These are phyloP conservation scores for Harlomillsia oculata DNA, from an alignment of 1,140 invertebrate species.

Conservation along the genomic window DNA sequence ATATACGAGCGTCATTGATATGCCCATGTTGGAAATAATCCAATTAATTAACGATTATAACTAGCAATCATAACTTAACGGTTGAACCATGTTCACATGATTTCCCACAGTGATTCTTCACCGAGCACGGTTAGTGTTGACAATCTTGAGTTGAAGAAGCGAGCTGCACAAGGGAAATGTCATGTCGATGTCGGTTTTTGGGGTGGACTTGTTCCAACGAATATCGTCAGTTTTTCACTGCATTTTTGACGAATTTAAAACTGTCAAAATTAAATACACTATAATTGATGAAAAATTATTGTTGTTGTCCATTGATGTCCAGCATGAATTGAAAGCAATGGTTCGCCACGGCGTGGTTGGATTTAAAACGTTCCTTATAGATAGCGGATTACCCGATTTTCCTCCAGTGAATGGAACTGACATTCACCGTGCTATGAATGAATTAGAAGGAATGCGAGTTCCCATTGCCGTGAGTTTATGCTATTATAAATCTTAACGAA, in stretches of 20 bases:
- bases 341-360: constrained; percentile 57
- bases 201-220: constrained; percentile 59
- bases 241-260: too few species aligned
- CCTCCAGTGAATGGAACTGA: constrained; percentile 49
- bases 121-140: constrained; percentile 56
- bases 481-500: neutral
- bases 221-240: constrained; percentile 46
- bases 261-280: too few species aligned
- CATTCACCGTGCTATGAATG: constrained; percentile 46
- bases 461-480: constrained; percentile 48
- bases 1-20: constrained; percentile 61
- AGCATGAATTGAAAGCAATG: constrained; percentile 51
- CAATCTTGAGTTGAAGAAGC: constrained; percentile 51
- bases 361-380: constrained; percentile 62
- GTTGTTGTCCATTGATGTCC: too few species aligned
- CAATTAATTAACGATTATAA: neutral
- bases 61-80: neutral
- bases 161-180: constrained; percentile 50
- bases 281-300: too few species aligned
- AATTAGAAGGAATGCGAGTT: constrained; percentile 47
- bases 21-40: constrained; percentile 52
- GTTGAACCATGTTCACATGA: constrained; percentile 16
- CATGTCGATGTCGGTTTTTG: constrained; percentile 64
- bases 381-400: constrained; percentile 57
- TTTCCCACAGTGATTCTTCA: constrained; percentile 54